These are phyloP conservation scores for Piliocolobus tephrosceles DNA, from an alignment of 2,113 vertebrate species.

Conservation along the genomic window DNA sequence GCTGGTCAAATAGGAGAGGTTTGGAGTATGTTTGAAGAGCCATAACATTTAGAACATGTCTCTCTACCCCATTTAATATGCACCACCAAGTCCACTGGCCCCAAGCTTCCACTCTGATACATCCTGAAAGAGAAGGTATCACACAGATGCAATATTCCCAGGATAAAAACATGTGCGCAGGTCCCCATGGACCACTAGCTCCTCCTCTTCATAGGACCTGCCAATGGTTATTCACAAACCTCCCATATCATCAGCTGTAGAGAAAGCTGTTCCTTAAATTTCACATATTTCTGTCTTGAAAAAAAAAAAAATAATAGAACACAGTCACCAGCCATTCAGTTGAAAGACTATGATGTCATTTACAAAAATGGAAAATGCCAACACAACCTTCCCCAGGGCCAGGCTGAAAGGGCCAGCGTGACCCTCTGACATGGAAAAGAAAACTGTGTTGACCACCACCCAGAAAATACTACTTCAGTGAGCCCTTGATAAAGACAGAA, in stretches of 20 bases:
- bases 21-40: background rate
- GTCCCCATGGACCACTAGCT: background rate
- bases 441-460: background rate
- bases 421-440: background rate
- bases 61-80: background rate
- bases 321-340: background rate
- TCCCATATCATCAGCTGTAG: background rate
- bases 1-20: background rate
- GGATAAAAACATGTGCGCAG: background rate
- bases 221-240: background rate
- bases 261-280: background rate
- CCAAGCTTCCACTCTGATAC: background rate
- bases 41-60: background rate
- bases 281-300: background rate
- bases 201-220: background rate
- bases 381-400: background rate
- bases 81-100: background rate
- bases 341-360: background rate
- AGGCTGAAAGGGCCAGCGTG: background rate
- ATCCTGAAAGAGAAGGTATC: background rate
- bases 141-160: background rate
- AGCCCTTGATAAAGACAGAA: background rate
- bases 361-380: background rate
- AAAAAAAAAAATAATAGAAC: background rate
- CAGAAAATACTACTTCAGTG: background rate